Conservation (phyloP, 2,797 vertebrate species). For the Anguilla pacifica region DNA sequence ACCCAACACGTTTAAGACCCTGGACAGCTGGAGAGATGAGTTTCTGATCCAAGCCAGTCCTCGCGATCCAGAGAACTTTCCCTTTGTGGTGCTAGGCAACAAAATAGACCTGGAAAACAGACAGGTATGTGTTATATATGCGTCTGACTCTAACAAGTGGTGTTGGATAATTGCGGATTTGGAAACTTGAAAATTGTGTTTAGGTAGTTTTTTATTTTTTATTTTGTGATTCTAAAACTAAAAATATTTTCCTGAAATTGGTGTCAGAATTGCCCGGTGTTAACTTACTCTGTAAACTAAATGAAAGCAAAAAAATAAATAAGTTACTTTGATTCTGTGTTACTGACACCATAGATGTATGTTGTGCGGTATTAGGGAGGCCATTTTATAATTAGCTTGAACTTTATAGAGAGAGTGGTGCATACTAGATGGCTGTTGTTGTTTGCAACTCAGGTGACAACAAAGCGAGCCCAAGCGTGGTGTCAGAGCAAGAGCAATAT, state of each 20-base stretch:
- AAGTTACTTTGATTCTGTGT: neutral
- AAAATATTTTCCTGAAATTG: neutral
- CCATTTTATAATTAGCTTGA: neutral
- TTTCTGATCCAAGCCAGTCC: slow-evolving; percentile 62
- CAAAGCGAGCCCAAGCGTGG: slow-evolving; percentile 61
- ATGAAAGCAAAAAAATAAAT: neutral
- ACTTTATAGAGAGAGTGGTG: neutral
- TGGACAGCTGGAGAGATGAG: slow-evolving; percentile 63
- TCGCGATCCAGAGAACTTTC: slow-evolving; percentile 60
- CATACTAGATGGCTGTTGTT: neutral
- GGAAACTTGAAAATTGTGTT: neutral
- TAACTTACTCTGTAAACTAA: neutral
- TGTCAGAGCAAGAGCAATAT: slow-evolving; percentile 61
- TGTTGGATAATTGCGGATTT: neutral
- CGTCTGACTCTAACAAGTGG: neutral
- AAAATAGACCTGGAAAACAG: slow-evolving; percentile 62
- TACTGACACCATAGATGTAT: neutral
- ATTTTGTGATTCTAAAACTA: neutral
- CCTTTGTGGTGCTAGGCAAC: slow-evolving; percentile 60
- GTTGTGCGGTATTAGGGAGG: neutral
- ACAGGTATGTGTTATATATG: slow-evolving; percentile 47
- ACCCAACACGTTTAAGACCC: slow-evolving; percentile 57
- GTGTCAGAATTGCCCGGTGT: neutral
- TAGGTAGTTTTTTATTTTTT: neutral
- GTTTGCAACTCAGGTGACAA: slow-evolving; percentile 48